Conservation (phyloP, 2,113 vertebrate species). For the Speoplatyrhinus poulsoni region DNA sequence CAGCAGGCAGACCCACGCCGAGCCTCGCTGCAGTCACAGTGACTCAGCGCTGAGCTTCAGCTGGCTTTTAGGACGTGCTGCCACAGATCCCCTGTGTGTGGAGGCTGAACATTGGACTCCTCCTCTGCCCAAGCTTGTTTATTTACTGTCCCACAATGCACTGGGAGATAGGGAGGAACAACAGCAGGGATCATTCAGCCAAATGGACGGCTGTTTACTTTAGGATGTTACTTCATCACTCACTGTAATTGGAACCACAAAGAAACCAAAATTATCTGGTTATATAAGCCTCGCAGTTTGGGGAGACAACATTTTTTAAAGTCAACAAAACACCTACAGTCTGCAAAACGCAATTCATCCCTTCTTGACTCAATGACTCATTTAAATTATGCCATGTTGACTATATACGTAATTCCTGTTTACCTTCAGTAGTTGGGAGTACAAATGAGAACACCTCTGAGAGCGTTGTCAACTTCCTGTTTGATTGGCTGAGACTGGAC, state of each 20-base stretch:
- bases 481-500: slow-evolving; percentile 42
- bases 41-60: slow-evolving; percentile 59
- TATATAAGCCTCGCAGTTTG: neutral
- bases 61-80: slow-evolving; percentile 42
- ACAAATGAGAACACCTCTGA: slow-evolving; percentile 36
- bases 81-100: slow-evolving; percentile 46
- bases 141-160: slow-evolving; percentile 67
- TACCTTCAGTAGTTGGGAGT: slow-evolving; percentile 9
- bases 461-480: slow-evolving; percentile 48
- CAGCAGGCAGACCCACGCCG: slow-evolving; percentile 27
- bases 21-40: slow-evolving; percentile 33
- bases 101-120: slow-evolving; percentile 55
- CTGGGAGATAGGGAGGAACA: slow-evolving; percentile 51
- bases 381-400: too few relatives aligned
- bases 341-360: too few relatives aligned
- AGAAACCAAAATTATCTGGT: neutral
- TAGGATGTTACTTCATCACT: slow-evolving; percentile 55
- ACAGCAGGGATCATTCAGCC: slow-evolving; percentile 64
- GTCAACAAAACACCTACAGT: too few relatives aligned
- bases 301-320: neutral
- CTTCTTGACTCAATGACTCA: too few relatives aligned
- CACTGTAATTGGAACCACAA: slow-evolving; percentile 38
- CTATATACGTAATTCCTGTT: slow-evolving; percentile 1
- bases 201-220: slow-evolving; percentile 65
- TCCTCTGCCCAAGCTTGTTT: slow-evolving; percentile 61